Evolutionary conservation across 2,888 invertebrate genomes (phyloP), one percentile per base, ranked within the genome.

Genomic region (Spodoptera exigua): DNA sequence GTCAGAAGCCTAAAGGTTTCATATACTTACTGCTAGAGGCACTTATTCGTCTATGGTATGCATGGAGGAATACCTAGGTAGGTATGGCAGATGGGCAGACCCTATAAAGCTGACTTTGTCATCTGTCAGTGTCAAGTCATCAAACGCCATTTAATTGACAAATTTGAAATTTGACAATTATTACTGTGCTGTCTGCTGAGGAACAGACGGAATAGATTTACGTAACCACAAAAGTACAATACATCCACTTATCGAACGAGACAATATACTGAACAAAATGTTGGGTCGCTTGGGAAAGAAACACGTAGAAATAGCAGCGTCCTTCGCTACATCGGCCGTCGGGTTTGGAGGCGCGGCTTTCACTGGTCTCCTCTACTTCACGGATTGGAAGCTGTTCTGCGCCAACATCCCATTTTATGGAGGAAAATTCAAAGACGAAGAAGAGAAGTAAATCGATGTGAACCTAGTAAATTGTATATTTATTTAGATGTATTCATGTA

Each of bases 371-470:
- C 88, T 96, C 2, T 98, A 97, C 88, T 95, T 96, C 74, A 97
- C 97, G 0, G 98, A 98, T 84, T 98, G 98, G 98, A 96, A 95
- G 88, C 84, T 95, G 48, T 91, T 98, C 67, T 94, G 96, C 47
- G 95, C 96, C 74, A 96, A 96, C 86, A 89, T 98, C 69, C 98
- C 98, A 17, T 96, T 95, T 89, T 97, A 97, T 89, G 95, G 95
- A 76, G 95, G 96, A 67, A 97, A 97, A 89, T 98, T 96, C 63
- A 90, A 95, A 37, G 91, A 94, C 59, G 86, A 89, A 55, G 89
- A 85, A 64, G 83, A 85, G 66, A 75, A 83, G 72, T 80, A 71
- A 80, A 70, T 35, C 13, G 36, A 27, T 45, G 27, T 49, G 32
- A 36, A 51, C 34, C 27, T 68, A 60, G 46, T 66, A 40, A 51